Percentiles rank a stretch among this genome's conserved stretches.
phyloP scores from a whole-genome alignment of 2,113 vertebrate species.

The Lampris incognitus region DNA sequence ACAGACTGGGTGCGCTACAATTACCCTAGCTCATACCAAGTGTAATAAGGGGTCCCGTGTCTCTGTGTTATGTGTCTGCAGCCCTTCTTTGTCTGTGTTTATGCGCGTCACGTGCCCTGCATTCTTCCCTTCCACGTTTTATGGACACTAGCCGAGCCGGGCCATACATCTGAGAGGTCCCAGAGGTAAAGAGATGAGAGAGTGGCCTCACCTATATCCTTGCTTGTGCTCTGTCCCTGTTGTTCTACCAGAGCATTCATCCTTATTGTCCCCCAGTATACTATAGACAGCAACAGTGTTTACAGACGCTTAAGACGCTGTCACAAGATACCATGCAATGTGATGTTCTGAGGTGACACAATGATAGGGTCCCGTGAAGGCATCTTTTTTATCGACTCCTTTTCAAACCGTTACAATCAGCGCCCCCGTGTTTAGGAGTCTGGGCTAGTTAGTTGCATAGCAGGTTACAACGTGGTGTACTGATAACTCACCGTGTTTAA shows the following conservation, averaged over 20 bases:
- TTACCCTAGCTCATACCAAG: neutral
- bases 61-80: conserved; percentile 11
- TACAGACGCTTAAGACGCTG: conserved; percentile 1
- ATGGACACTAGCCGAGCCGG: neutral
- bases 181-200: conserved; percentile 12
- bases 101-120: conserved; percentile 28
- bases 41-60: neutral
- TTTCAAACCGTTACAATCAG: neutral
- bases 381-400: conserved; percentile 9
- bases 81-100: conserved; percentile 17
- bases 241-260: conserved; percentile 8
- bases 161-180: conserved; percentile 12
- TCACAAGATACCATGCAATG: conserved; percentile 29
- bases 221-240: neutral
- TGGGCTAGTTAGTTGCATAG: conserved; percentile 15
- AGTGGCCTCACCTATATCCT: conserved; percentile 2
- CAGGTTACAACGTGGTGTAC: neutral
- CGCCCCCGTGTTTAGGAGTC: neutral
- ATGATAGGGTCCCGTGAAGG: neutral
- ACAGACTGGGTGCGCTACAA: neutral
- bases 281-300: conserved; percentile 1
- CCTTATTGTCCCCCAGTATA: conserved; percentile 13
- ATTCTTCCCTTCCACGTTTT: conserved; percentile 7
- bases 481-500: conserved; percentile 66
- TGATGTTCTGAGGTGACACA: neutral